A percentile compares a stretch with the other conserved stretches of the same genome.
Evolutionary conservation across 2,797 vertebrate genomes (phyloP).

Genomic region (Acanthornis magna): DNA sequence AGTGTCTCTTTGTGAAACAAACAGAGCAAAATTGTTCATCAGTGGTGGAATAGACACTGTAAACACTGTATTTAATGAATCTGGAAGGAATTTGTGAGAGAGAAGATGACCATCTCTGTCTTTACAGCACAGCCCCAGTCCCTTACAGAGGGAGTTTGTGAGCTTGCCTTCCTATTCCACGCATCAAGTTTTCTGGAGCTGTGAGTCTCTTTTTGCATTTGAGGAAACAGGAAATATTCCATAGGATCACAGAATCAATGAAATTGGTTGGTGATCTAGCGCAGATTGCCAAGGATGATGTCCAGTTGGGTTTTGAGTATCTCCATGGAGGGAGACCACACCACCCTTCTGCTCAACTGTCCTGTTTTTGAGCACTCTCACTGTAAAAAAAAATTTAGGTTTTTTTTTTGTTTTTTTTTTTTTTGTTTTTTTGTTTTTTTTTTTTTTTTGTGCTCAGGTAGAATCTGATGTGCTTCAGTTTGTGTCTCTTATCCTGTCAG

Average conservation of each 20-base stretch:
- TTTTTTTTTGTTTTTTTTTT: no score
- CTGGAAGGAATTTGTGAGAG: not conserved
- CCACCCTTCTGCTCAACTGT: not conserved
- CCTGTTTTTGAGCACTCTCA: not conserved
- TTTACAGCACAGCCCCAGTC: not conserved
- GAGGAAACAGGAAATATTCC: not conserved
- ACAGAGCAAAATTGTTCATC: not conserved
- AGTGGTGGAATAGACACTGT: not conserved
- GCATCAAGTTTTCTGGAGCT: not conserved
- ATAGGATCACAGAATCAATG: not conserved
- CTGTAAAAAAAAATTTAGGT: not conserved
- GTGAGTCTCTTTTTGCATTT: not conserved
- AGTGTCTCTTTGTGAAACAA: conserved; percentile 2
- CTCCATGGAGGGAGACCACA: not conserved
- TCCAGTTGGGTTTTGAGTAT: not conserved
- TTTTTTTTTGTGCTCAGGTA: not conserved
- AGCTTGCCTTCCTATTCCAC: not conserved
- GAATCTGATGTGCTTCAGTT: not conserved
- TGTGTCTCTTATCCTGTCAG: not conserved
- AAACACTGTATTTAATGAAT: not conserved
- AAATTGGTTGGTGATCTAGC: not conserved
- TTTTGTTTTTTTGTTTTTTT: not conserved
- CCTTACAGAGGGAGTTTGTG: not conserved
- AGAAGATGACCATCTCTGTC: not conserved
- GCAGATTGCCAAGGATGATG: not conserved